Evolutionary conservation across 1,140 invertebrate species (phyloP), one percentile per base, ranked within the genome.

Genomic region (Melitaea cinxia): DNA sequence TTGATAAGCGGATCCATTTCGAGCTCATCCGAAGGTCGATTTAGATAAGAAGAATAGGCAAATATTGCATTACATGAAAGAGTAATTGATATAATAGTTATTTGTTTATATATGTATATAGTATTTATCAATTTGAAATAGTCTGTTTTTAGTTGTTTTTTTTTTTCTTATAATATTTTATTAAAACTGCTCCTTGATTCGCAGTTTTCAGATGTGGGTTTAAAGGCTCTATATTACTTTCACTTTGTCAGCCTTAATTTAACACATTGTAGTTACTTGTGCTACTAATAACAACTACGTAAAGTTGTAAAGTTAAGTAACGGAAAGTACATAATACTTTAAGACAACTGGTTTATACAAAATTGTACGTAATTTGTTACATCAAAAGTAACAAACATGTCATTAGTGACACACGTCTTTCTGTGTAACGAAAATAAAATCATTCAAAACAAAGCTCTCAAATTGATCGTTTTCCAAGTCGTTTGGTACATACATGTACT

Each of bases 1-100:
- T 81, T 80, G 82, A 83, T 87, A 85, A 85, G 78, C 70, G 72
- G 68, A 75, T 80, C 69, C 74, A 75, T 75, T 80, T 74, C 61
- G 68, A 55, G 75, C 67, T 82, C 71, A 80, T 80, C 75, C 73
- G 78, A 82, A 85, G 80, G 84, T 58, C 80, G 69, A 55, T 57
- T 66, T 72, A 61, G 83, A 86, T 86, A 84, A 85, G 72, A 35
- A 14, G 50, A 19, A 24, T 53, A 55, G 54, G 37, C 50, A 58
- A 65, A 23, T 59, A 49, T 56, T 53, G 61, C 30, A 45, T 14
- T 17, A 55, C 15, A 24, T 56, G 28, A 49, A 19, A 19, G 19
- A 4, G 15, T n/a, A 19, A 17, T 17, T 7, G 15, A 42, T 14
- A 42, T 17, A 42, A 6, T 39, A 14, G 21, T 55, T 55, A 1